phyloP scores from a whole-genome alignment of 2,888 invertebrate species.

The Acronicta aceris region DNA sequence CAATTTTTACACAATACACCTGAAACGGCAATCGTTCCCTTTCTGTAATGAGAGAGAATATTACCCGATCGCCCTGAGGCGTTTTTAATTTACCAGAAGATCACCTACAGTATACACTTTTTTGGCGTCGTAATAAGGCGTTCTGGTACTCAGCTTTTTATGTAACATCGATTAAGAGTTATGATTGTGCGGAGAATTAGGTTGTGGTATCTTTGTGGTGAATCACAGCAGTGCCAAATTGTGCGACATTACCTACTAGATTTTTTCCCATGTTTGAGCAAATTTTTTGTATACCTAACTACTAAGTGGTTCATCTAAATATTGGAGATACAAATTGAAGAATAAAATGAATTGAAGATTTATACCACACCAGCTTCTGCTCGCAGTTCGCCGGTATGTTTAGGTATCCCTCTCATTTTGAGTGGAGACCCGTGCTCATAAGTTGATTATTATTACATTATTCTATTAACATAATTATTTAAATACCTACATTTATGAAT shows the following conservation, averaged over 20 bases:
- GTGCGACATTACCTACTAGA: neutral
- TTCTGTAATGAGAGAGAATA: constrained; percentile 78
- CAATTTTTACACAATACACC: constrained; percentile 70
- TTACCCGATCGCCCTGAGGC: constrained; percentile 85
- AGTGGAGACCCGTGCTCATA: too few relatives aligned
- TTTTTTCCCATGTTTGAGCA: too few relatives aligned
- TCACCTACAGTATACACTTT: constrained; percentile 73
- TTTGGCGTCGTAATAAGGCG: constrained; percentile 65
- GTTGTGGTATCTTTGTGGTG: constrained; percentile 27
- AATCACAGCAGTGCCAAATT: constrained; percentile 16
- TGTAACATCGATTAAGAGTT: constrained; percentile 56
- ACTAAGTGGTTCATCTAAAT: too few relatives aligned
- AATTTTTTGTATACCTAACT: too few relatives aligned
- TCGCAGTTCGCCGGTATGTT: too few relatives aligned
- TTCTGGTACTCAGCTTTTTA: constrained; percentile 32
- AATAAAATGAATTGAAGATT: too few relatives aligned
- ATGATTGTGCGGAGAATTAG: constrained; percentile 33
- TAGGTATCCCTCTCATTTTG: too few relatives aligned
- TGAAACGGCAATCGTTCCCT: constrained; percentile 77
- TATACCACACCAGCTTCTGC: too few relatives aligned
- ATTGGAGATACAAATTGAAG: too few relatives aligned
- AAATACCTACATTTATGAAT: too few relatives aligned
- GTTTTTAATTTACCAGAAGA: constrained; percentile 87
- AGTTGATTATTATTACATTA: too few relatives aligned
- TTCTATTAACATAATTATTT: too few relatives aligned